Evolutionary conservation across 1,140 invertebrate species (phyloP).

Genomic region (Brachionus rotundiformis): DNA sequence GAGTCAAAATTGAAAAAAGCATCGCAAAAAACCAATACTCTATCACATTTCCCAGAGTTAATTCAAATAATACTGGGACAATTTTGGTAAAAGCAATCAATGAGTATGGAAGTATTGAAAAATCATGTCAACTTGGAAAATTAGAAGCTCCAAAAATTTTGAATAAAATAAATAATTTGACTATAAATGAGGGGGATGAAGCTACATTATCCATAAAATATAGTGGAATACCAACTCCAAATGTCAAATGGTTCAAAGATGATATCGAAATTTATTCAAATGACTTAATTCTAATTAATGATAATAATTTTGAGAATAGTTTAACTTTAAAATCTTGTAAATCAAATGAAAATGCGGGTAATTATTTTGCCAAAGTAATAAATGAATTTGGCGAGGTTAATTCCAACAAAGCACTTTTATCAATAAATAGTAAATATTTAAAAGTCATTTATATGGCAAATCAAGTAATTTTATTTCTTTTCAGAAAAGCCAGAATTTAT

Average conservation of each 20-base stretch:
- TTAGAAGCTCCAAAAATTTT: slow-evolving; percentile 53
- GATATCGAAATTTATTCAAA: not conserved
- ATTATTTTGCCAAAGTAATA: slow-evolving; percentile 29
- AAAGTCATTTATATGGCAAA: not conserved
- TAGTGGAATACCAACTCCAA: slow-evolving; percentile 52
- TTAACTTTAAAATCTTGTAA: not conserved
- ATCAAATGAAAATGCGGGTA: slow-evolving; percentile 7
- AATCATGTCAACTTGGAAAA: not conserved
- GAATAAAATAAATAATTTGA: slow-evolving; percentile 50
- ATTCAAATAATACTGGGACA: not conserved
- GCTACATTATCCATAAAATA: slow-evolving; percentile 54
- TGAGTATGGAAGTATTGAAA: slow-evolving; percentile 17
- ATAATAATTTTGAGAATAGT: not conserved
- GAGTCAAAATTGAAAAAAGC: slow-evolving; percentile 37
- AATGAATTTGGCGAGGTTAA: slow-evolving; percentile 41
- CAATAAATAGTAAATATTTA: slow-evolving; percentile 12
- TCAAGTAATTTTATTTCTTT: not conserved
- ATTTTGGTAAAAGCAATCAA: slow-evolving; percentile 25
- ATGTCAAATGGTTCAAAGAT: slow-evolving; percentile 59
- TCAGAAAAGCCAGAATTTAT: not conserved
- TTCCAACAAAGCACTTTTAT: slow-evolving; percentile 10
- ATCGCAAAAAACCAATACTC: slow-evolving; percentile 12
- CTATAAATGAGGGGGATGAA: slow-evolving; percentile 53
- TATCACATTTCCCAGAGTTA: not conserved
- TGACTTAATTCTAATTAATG: not conserved